Conservation (phyloP, 2,113 vertebrate species). For the Bos indicus region DNA sequence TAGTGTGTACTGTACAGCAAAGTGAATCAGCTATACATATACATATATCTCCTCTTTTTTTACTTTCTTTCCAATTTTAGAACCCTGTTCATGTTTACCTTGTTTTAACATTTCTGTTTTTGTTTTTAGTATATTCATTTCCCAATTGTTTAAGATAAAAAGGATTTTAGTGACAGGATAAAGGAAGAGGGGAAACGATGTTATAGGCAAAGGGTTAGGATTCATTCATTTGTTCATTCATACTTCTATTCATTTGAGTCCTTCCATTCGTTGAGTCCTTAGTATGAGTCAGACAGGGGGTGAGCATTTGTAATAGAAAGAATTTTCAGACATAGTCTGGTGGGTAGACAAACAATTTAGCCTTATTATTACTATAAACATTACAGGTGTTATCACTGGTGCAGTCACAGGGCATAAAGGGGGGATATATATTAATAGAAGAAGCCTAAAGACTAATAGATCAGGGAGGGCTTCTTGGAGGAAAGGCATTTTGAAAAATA, state of each 20-base stretch:
- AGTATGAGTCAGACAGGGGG: background rate
- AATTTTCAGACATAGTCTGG: background rate
- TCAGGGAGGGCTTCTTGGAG: background rate
- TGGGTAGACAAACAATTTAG: background rate
- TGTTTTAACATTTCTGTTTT: background rate
- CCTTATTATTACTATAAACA: background rate
- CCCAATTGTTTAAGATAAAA: background rate
- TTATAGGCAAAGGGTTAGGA: background rate
- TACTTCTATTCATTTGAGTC: background rate
- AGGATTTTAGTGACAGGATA: background rate
- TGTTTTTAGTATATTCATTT: background rate
- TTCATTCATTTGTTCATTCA: background rate
- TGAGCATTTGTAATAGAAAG: background rate
- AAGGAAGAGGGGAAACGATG: background rate
- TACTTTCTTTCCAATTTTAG: background rate
- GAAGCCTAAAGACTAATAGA: too few species aligned
- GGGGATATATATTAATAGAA: background rate
- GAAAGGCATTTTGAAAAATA: background rate
- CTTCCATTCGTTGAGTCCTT: background rate
- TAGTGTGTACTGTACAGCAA: background rate
- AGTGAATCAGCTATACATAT: background rate
- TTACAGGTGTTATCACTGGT: background rate
- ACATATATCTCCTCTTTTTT: background rate
- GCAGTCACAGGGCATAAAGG: background rate
- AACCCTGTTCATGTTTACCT: background rate